phyloP scores from a whole-genome alignment of 2,888 invertebrate genomes.

The Desoria tigrina region DNA sequence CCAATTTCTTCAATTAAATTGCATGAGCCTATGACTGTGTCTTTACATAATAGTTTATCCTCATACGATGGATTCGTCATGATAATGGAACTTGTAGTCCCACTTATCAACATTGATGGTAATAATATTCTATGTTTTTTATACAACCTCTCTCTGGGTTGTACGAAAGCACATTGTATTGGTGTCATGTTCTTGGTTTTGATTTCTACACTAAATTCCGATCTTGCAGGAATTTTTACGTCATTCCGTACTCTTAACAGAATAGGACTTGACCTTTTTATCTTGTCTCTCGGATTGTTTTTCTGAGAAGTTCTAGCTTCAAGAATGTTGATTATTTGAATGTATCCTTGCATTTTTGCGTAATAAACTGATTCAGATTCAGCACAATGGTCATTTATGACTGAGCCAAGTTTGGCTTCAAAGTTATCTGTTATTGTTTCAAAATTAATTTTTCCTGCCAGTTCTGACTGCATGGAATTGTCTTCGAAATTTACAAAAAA shows the following conservation, averaged over 20 bases:
- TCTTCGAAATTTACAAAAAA: no score
- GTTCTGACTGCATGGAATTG: neutral
- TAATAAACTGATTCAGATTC: neutral
- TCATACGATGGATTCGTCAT: no score
- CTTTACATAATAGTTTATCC: no score
- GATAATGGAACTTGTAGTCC: neutral
- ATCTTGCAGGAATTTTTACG: neutral
- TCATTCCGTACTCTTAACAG: neutral
- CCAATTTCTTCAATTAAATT: no score
- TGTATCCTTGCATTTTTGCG: no score
- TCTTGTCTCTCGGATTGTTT: neutral
- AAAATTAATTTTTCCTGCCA: neutral
- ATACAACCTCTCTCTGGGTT: neutral
- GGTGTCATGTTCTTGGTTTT: neutral
- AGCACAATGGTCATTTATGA: neutral
- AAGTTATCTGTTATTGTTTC: no score
- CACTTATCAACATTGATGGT: slow-evolving; percentile 2
- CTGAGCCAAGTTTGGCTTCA: no score
- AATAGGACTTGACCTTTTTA: no score
- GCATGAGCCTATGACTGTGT: no score
- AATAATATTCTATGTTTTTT: slow-evolving; percentile 10
- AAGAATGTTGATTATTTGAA: no score
- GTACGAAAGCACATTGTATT: neutral
- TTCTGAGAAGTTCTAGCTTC: no score
- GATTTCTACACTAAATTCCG: neutral